These are phyloP conservation scores for Psephotus haematonotus DNA, from an alignment of 2,113 vertebrate species.

Conservation along the genomic window DNA sequence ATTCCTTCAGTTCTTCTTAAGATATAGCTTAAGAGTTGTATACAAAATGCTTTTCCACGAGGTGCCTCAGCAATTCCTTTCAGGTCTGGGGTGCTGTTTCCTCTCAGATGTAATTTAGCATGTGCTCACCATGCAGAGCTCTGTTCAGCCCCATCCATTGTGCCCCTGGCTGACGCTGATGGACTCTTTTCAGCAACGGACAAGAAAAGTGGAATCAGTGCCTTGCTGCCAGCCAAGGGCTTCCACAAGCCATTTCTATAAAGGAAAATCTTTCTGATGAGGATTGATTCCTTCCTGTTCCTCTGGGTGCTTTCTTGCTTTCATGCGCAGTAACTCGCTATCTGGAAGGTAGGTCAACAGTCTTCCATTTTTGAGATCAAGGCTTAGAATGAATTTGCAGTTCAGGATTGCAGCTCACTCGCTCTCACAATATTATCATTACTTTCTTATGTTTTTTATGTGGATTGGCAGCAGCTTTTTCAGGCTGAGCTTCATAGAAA, in stretches of 20 bases:
- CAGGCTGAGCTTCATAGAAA: slow-evolving; percentile 36
- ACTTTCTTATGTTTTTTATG: slow-evolving; percentile 47
- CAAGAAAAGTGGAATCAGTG: not conserved
- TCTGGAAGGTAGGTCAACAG: not conserved
- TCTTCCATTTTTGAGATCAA: not conserved
- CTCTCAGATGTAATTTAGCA: not conserved
- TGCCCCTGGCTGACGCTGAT: not conserved
- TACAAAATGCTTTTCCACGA: not conserved
- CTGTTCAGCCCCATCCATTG: not conserved
- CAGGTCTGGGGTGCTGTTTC: not conserved
- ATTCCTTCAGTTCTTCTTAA: not conserved
- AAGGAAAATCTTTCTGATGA: not conserved
- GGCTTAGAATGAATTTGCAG: slow-evolving; percentile 25
- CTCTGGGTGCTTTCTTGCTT: not conserved
- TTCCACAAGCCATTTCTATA: not conserved
- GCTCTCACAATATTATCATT: not conserved
- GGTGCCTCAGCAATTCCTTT: not conserved
- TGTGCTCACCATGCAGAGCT: not conserved
- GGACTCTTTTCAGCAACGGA: not conserved
- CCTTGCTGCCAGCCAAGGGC: not conserved
- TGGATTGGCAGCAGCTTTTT: slow-evolving; percentile 55
- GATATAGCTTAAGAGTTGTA: not conserved
- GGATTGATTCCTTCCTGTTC: not conserved
- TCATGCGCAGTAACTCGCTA: not conserved
- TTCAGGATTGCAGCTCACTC: not conserved